These are phyloP conservation scores for Actinostola sp. DNA, from an alignment of 92 coral and sea anemone species.

Conservation along the genomic window DNA sequence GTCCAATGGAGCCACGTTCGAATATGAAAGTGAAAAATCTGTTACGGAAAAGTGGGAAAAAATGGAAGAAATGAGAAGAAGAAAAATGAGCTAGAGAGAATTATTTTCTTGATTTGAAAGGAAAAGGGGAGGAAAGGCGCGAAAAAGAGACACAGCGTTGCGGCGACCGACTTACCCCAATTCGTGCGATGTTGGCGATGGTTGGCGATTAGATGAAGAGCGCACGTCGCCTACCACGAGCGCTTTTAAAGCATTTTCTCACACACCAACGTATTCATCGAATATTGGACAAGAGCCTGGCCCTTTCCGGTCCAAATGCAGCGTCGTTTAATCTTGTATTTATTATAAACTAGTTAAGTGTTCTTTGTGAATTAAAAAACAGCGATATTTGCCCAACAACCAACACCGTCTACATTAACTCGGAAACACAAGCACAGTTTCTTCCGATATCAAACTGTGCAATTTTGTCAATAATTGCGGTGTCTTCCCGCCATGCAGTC, in stretches of 20 bases:
- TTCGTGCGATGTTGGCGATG: not conserved
- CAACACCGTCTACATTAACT: not conserved
- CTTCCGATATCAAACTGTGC: not conserved
- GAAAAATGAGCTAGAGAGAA: too few species aligned
- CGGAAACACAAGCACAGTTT: not conserved
- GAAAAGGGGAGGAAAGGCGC: too few species aligned
- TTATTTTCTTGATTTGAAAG: too few species aligned
- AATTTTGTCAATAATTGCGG: not conserved
- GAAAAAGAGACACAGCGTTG: too few species aligned
- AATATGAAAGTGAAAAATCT: too few species aligned
- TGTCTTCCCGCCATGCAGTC: not conserved
- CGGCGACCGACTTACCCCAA: not conserved
- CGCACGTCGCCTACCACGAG: not conserved
- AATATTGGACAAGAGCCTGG: constrained; percentile 11
- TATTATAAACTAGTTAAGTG: constrained; percentile 34
- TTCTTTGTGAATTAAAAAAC: constrained; percentile 1
- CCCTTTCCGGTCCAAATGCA: constrained; percentile 20
- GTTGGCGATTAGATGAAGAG: not conserved
- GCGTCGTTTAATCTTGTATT: constrained; percentile 23
- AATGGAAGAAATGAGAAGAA: too few species aligned
- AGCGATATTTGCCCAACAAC: constrained; percentile 3
- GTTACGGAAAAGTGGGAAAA: too few species aligned
- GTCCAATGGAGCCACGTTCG: too few species aligned
- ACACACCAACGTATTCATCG: constrained; percentile 5
- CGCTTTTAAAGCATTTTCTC: constrained; percentile 23